These are phyloP conservation scores for Anastrepha obliqua DNA, from an alignment of 1,140 invertebrate species.

Conservation along the genomic window DNA sequence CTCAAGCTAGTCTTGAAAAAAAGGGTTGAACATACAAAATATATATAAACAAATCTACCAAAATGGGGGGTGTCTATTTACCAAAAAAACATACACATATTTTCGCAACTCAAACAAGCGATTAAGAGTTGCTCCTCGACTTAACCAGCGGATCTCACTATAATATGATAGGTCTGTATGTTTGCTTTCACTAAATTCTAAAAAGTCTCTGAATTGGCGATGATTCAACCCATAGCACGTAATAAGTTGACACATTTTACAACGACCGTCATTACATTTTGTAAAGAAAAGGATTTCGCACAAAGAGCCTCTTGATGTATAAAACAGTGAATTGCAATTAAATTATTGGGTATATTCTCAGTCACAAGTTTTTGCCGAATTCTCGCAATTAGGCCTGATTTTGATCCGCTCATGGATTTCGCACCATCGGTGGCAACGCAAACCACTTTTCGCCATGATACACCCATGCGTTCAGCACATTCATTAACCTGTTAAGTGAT, in stretches of 20 bases:
- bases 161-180: not conserved
- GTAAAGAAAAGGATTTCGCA: not conserved
- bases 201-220: not conserved
- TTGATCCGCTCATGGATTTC: too few relatives aligned
- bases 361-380: too few relatives aligned
- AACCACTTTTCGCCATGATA: too few relatives aligned
- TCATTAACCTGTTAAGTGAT: too few relatives aligned
- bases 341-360: not conserved
- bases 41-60: too few relatives aligned
- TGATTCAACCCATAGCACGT: not conserved
- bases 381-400: too few relatives aligned
- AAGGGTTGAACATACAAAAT: too few relatives aligned
- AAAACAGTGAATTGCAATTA: not conserved
- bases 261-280: not conserved
- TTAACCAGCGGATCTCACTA: not conserved
- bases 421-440: too few relatives aligned
- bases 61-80: too few relatives aligned
- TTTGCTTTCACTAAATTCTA: not conserved
- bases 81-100: not conserved
- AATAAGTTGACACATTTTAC: not conserved
- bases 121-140: not conserved
- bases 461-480: too few relatives aligned
- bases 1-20: too few relatives aligned
- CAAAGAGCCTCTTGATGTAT: not conserved
- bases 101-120: not conserved